Percentiles rank a stretch among this genome's conserved stretches.
Evolutionary conservation across 2,888 invertebrate genomes (phyloP).

Genomic region (Dorcus parallelipipedus): DNA sequence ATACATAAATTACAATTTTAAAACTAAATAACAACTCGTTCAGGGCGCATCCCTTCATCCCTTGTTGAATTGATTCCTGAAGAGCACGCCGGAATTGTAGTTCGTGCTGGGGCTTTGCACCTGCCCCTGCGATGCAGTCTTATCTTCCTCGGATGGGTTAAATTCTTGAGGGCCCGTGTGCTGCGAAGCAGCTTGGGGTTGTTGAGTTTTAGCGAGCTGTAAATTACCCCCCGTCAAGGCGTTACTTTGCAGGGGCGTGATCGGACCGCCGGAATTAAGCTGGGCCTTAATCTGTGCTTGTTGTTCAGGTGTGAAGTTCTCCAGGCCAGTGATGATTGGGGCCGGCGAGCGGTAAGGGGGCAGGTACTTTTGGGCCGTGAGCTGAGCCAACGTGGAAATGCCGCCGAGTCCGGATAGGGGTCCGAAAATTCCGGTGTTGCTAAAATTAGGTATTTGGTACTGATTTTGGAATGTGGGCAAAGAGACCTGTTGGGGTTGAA

Average conservation of each 20-base stretch:
- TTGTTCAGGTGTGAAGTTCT: slow-evolving; percentile 45
- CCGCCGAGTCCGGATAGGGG: slow-evolving; percentile 25
- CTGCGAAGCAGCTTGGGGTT: no score
- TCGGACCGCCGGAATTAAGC: slow-evolving; percentile 23
- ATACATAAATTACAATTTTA: not conserved
- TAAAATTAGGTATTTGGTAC: slow-evolving; percentile 1
- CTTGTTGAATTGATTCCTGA: slow-evolving; percentile 31
- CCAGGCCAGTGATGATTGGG: slow-evolving; percentile 46
- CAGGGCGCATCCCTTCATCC: slow-evolving; percentile 16
- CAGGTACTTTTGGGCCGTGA: slow-evolving; percentile 33
- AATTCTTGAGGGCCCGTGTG: slow-evolving; percentile 11
- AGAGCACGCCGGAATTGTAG: slow-evolving; percentile 15
- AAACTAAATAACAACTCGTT: slow-evolving; percentile 11
- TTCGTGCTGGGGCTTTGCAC: not conserved
- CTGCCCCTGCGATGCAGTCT: slow-evolving; percentile 5
- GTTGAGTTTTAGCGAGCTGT: no score
- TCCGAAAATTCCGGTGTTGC: slow-evolving; percentile 1
- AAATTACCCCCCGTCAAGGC: not conserved
- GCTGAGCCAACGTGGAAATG: slow-evolving; percentile 35
- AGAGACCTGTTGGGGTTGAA: not conserved
- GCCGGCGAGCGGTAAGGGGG: slow-evolving; percentile 29
- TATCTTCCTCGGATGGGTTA: slow-evolving; percentile 12
- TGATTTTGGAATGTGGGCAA: slow-evolving; percentile 8
- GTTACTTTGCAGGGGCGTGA: slow-evolving; percentile 12
- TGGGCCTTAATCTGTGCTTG: slow-evolving; percentile 46